A percentile compares a stretch with the other conserved stretches of the same genome.
Conservation (phyloP, 2,113 vertebrate species). For the Arenaria interpres region DNA sequence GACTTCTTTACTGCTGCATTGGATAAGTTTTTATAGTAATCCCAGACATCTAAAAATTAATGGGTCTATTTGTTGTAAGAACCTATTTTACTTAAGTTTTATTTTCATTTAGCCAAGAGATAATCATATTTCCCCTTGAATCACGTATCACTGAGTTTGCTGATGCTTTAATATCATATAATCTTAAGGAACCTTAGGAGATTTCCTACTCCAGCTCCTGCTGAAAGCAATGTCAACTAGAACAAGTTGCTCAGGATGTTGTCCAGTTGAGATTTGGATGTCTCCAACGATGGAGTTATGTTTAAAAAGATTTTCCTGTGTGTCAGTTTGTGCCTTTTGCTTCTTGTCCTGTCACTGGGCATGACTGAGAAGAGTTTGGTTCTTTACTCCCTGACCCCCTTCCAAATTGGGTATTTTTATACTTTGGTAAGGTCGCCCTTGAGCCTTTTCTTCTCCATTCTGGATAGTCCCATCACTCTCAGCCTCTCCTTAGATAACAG, state of each 20-base stretch:
- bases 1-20: not conserved
- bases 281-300: not conserved
- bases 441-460: not conserved
- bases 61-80: not conserved
- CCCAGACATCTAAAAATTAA: not conserved
- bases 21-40: not conserved
- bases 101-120: not conserved
- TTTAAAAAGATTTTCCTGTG: not conserved
- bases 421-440: not conserved
- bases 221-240: not conserved
- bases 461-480: not conserved
- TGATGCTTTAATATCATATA: not conserved
- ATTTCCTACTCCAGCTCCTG: not conserved
- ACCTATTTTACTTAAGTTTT: not conserved
- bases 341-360: not conserved
- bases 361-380: not conserved
- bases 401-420: not conserved
- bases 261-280: not conserved
- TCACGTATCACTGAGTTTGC: not conserved
- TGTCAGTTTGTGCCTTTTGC: not conserved
- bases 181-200: not conserved
- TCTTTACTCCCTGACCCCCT: not conserved
- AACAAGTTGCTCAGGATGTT: not conserved
- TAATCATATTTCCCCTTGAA: not conserved
- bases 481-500: not conserved